phyloP scores from a whole-genome alignment of 2,888 invertebrate species.

The Heliconius cydno region DNA sequence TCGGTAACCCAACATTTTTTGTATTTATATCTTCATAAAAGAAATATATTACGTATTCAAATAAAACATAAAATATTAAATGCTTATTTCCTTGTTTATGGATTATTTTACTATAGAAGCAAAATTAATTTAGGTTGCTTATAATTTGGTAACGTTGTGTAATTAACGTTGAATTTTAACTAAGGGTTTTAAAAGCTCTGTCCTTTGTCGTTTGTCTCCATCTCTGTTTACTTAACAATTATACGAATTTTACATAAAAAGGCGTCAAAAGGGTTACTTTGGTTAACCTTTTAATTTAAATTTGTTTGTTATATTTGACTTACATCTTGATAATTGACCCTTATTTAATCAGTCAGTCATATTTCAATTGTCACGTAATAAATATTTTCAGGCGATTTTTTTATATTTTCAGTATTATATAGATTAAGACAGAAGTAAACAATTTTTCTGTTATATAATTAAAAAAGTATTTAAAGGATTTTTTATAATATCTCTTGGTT shows the following conservation, averaged over 20 bases:
- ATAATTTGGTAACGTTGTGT: constrained; percentile 2
- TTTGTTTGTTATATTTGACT: constrained; percentile 10
- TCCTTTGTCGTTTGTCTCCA: constrained; percentile 27
- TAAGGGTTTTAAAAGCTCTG: constrained; percentile 26
- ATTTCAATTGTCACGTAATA: neutral
- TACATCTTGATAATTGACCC: constrained; percentile 13
- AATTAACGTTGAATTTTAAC: constrained; percentile 34
- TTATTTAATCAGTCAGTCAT: neutral
- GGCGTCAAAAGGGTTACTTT: constrained; percentile 30
- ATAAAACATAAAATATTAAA: neutral
- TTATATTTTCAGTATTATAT: neutral
- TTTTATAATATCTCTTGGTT: neutral
- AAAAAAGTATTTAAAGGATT: neutral
- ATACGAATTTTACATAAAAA: constrained; percentile 34
- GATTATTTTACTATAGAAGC: neutral
- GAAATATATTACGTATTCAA: neutral
- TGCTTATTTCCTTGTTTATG: neutral
- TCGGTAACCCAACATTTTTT: neutral
- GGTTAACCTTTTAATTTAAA: constrained; percentile 18
- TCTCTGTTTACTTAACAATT: constrained; percentile 39
- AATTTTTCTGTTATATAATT: neutral
- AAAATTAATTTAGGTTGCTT: constrained; percentile 16
- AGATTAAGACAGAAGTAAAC: neutral
- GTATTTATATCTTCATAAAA: neutral
- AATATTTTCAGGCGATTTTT: neutral